phyloP scores from a whole-genome alignment of 2,113 vertebrate species.

The Isichthys henryi region DNA sequence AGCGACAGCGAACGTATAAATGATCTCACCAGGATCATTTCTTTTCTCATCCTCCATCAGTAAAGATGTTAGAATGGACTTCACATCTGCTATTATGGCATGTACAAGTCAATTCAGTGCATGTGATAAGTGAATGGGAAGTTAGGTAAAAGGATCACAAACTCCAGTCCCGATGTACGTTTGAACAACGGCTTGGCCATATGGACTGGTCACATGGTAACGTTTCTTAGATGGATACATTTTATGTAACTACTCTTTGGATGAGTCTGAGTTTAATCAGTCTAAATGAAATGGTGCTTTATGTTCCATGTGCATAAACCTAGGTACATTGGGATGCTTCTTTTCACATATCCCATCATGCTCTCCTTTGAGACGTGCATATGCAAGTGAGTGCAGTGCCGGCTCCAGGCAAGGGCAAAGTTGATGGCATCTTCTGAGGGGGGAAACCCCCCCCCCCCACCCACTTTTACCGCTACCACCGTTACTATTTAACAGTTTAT shows the following conservation, averaged over 20 bases:
- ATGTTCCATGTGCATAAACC: background rate
- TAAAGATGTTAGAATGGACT: background rate
- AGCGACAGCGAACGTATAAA: slow-evolving; percentile 22
- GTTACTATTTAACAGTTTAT: background rate
- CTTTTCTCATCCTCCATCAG: background rate
- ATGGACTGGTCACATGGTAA: background rate
- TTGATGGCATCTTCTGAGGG: background rate
- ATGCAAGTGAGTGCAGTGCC: background rate
- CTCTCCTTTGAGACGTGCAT: background rate
- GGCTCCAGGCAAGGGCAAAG: background rate
- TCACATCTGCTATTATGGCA: background rate
- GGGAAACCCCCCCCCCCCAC: no score
- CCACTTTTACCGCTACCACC: background rate
- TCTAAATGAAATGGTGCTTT: background rate
- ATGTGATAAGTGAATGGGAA: background rate
- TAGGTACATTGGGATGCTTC: background rate
- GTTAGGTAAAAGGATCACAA: background rate
- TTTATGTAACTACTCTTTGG: background rate
- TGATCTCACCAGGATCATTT: background rate
- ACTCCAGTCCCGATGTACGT: background rate
- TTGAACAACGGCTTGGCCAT: background rate
- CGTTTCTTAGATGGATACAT: background rate
- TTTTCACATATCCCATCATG: background rate
- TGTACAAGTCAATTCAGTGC: no score
- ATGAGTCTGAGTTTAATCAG: background rate